phyloP scores from a whole-genome alignment of 2,888 invertebrate genomes.

The Apocheima hispidaria region DNA sequence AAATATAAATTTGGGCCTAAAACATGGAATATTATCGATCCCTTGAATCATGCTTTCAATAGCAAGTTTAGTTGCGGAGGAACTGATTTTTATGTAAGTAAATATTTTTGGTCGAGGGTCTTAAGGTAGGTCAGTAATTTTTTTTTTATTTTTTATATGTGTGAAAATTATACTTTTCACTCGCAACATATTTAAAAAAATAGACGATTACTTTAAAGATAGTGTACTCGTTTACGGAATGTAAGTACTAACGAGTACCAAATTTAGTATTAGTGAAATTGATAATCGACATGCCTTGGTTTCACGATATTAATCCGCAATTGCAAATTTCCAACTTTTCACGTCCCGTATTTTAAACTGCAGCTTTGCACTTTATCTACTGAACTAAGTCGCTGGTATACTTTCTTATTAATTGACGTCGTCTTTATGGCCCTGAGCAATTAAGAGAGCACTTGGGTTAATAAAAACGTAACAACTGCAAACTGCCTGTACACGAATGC shows the following conservation, averaged over 20 bases:
- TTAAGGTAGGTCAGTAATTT: too few relatives aligned
- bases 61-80: not conserved
- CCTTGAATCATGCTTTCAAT: too few relatives aligned
- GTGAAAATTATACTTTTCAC: too few relatives aligned
- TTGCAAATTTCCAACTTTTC: constrained; percentile 17
- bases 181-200: too few relatives aligned
- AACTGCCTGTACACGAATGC: too few relatives aligned
- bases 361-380: constrained; percentile 19
- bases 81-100: not conserved
- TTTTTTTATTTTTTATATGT: too few relatives aligned
- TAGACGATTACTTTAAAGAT: too few relatives aligned
- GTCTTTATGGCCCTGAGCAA: constrained; percentile 43
- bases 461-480: constrained; percentile 39
- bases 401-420: constrained; percentile 42
- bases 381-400: constrained; percentile 22
- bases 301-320: constrained; percentile 1
- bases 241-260: not conserved
- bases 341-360: constrained; percentile 19
- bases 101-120: too few relatives aligned
- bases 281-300: not conserved
- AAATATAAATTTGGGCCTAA: not conserved
- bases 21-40: too few relatives aligned
- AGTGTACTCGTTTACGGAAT: not conserved
- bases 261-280: not conserved
- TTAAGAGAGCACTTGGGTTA: constrained; percentile 43